Evolutionary conservation across 1,140 invertebrate species (phyloP).

Genomic region (Drosophila teissieri): DNA sequence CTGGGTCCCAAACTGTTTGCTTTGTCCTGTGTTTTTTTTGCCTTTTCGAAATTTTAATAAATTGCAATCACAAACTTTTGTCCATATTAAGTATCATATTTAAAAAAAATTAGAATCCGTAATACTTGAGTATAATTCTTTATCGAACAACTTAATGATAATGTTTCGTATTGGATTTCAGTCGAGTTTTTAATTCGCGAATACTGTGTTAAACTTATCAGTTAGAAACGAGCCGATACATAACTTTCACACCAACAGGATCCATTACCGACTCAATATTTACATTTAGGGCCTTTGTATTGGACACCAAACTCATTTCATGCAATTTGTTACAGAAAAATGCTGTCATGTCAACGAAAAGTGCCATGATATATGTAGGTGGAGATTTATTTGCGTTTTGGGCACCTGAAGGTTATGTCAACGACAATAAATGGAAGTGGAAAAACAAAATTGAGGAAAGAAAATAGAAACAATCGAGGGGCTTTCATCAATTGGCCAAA

Average conservation of each 20-base stretch:
- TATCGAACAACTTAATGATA: no score
- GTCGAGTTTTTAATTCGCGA: no score
- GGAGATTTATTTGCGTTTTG: constrained; percentile 64
- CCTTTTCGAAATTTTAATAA: constrained; percentile 58
- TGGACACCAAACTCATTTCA: constrained; percentile 33
- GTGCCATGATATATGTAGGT: constrained; percentile 51
- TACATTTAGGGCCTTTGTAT: constrained; percentile 27
- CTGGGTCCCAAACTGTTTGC: constrained; percentile 38
- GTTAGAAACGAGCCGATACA: no score
- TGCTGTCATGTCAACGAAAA: constrained; percentile 18
- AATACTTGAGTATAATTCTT: no score
- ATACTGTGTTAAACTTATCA: no score
- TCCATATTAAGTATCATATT: constrained; percentile 29
- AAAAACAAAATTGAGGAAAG: constrained; percentile 14
- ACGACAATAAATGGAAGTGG: constrained; percentile 49
- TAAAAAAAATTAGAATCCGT: background rate
- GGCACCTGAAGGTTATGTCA: constrained; percentile 59
- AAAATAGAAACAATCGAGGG: constrained; percentile 38
- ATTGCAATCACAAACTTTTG: constrained; percentile 64
- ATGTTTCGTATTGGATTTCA: no score
- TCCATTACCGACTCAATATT: background rate
- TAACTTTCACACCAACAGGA: no score
- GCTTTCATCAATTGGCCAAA: constrained; percentile 73
- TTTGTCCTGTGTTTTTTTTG: constrained; percentile 21
- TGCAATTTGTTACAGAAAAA: constrained; percentile 32